Evolutionary conservation across 2,797 vertebrate genomes (phyloP).

Genomic region (Cossypha niveicapilla): DNA sequence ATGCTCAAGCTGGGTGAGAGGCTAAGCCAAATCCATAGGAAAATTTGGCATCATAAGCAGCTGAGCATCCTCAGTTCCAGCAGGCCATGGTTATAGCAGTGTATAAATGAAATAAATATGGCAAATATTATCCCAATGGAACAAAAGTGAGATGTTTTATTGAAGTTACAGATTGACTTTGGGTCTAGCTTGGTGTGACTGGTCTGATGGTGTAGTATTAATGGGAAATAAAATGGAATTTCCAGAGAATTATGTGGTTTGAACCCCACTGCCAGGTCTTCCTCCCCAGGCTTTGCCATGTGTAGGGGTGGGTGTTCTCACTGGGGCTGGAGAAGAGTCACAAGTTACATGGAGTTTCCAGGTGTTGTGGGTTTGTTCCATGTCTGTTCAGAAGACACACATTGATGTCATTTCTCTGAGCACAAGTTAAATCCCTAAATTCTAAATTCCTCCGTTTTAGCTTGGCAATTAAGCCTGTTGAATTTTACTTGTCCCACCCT

Average conservation of each 20-base stretch:
- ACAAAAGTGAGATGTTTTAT: background rate
- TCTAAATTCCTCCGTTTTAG: background rate
- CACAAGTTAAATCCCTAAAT: background rate
- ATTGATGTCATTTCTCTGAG: background rate
- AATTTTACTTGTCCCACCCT: background rate
- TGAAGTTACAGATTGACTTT: background rate
- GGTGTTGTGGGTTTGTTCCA: accelerated
- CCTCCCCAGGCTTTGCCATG: accelerated
- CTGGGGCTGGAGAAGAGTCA: background rate
- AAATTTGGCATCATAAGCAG: background rate
- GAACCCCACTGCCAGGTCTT: accelerated
- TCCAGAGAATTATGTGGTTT: background rate
- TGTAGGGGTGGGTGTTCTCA: background rate
- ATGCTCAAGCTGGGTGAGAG: background rate
- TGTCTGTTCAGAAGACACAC: background rate
- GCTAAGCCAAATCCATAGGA: background rate
- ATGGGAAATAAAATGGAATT: background rate
- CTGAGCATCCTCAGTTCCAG: background rate
- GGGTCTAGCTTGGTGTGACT: background rate
- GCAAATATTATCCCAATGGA: background rate
- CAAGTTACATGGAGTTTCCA: background rate
- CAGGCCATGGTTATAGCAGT: background rate
- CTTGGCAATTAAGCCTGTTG: background rate
- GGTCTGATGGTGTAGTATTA: background rate
- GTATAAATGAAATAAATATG: background rate